phyloP scores from a whole-genome alignment of 2,797 vertebrate genomes.

The Pyrocephalus nanus region DNA sequence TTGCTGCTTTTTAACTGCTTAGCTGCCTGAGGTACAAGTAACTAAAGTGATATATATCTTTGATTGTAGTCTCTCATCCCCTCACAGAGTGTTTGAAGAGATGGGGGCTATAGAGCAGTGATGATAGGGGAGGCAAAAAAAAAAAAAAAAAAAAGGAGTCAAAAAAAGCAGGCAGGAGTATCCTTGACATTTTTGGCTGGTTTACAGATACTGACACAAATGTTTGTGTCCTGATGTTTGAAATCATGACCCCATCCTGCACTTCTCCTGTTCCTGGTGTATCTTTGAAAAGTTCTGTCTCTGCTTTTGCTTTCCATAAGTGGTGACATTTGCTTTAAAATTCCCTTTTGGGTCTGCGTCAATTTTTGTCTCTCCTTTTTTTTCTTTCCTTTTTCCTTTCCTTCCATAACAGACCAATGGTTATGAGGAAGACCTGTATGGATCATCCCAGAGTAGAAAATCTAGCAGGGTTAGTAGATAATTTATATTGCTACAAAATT shows the following conservation, averaged over 20 bases:
- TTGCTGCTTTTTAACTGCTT: not conserved
- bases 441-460: conserved; percentile 75
- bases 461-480: conserved; percentile 87
- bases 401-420: conserved; percentile 81
- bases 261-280: not conserved
- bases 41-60: not conserved
- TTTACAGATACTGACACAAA: not conserved
- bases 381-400: not conserved
- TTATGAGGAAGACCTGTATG: conserved; percentile 78
- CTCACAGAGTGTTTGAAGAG: not conserved
- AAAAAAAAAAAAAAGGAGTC: not conserved
- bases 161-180: not conserved
- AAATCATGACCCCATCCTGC: not conserved
- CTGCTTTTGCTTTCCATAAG: not conserved
- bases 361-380: conserved; percentile 5
- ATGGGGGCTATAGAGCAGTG: not conserved
- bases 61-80: not conserved
- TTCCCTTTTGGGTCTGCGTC: not conserved
- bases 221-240: not conserved
- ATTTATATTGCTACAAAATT: conserved; percentile 2
- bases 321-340: not conserved
- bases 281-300: not conserved
- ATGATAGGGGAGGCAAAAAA: not conserved
- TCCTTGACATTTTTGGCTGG: conserved; percentile 48
- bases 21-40: not conserved